Evolutionary conservation across 2,113 vertebrate genomes (phyloP).

Genomic region (Calyptomena viridis): DNA sequence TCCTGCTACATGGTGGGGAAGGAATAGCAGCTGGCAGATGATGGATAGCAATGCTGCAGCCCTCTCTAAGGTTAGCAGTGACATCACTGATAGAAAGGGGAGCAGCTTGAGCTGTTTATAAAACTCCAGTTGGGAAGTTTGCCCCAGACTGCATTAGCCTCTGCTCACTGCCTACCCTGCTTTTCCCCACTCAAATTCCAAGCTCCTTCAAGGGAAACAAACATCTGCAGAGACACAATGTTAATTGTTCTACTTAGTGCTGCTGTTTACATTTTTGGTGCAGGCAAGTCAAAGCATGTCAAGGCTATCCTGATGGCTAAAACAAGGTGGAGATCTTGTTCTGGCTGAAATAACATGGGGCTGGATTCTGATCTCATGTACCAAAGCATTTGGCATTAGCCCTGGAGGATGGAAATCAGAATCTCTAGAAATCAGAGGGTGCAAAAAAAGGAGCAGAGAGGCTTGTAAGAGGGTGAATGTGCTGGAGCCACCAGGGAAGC

Average conservation of each 20-base stretch:
- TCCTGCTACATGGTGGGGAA: conserved; percentile 10
- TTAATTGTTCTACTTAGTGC: conserved; percentile 63
- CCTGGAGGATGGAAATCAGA: not conserved
- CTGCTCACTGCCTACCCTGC: not conserved
- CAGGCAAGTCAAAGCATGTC: conserved; percentile 59
- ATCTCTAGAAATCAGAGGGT: not conserved
- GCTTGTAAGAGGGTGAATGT: not conserved
- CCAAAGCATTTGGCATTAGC: not conserved
- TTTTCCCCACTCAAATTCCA: conserved; percentile 51
- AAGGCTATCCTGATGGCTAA: conserved; percentile 36
- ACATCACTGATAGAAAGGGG: conserved; percentile 51
- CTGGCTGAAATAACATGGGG: conserved; percentile 19
- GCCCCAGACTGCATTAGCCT: conserved; percentile 61
- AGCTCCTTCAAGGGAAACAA: conserved; percentile 64
- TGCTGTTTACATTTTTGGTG: conserved; percentile 67
- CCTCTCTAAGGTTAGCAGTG: conserved; percentile 8
- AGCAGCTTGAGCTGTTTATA: conserved; percentile 65
- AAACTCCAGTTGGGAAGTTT: conserved; percentile 49
- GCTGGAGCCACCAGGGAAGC: conserved; percentile 5
- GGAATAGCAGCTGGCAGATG: conserved; percentile 51
- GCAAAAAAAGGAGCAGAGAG: not conserved
- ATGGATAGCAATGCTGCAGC: conserved; percentile 47
- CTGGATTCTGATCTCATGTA: not conserved
- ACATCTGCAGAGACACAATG: conserved; percentile 56
- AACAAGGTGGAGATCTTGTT: conserved; percentile 49